Evolutionary conservation across 1,140 invertebrate genomes (phyloP).

Genomic region (Formica exsecta): DNA sequence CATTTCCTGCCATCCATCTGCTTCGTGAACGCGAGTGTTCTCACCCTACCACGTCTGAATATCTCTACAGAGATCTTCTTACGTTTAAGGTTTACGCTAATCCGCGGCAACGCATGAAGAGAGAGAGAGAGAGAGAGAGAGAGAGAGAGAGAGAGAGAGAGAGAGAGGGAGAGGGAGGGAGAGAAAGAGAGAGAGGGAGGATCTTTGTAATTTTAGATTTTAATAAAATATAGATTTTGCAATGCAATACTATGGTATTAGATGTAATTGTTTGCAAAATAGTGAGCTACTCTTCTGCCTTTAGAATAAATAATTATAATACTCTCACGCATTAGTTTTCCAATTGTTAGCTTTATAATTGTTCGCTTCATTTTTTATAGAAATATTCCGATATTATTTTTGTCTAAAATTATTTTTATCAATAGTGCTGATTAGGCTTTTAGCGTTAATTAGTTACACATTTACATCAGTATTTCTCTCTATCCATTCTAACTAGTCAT

Average conservation of each 20-base stretch:
- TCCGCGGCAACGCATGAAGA: conserved; percentile 3
- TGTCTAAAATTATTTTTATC: background rate
- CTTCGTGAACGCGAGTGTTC: conserved; percentile 37
- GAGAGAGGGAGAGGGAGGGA: background rate
- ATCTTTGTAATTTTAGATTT: conserved; percentile 56
- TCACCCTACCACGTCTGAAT: conserved; percentile 45
- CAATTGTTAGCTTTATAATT: background rate
- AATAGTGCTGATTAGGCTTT: background rate
- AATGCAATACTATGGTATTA: background rate
- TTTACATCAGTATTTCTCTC: background rate
- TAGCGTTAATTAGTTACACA: conserved; percentile 25
- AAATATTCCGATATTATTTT: background rate
- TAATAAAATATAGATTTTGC: conserved; percentile 3
- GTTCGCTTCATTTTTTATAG: background rate
- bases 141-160: background rate
- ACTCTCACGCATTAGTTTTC: background rate
- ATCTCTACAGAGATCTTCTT: conserved; percentile 60
- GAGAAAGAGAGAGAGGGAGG: background rate
- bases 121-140: background rate
- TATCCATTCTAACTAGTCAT: background rate
- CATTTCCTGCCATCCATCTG: conserved; percentile 40
- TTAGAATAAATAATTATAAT: conserved; percentile 29
- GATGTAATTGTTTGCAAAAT: conserved; percentile 1
- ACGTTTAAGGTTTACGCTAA: conserved; percentile 62
- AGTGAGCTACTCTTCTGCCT: background rate